Evolutionary conservation across 2,888 invertebrate genomes (phyloP).

Genomic region (Pseudococcus viburni): DNA sequence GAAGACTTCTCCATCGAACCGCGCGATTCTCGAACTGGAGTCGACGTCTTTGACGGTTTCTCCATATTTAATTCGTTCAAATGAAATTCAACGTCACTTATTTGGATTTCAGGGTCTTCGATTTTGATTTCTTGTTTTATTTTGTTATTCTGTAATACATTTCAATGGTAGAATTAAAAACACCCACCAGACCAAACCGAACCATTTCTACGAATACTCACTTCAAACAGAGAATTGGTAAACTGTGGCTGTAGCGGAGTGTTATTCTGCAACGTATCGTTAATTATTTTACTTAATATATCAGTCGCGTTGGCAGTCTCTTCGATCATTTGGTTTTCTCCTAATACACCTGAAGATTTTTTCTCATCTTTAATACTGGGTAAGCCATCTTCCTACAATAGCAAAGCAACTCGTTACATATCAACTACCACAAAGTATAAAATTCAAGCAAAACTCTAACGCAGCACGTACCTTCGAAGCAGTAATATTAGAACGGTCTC

Average conservation of each 20-base stretch:
- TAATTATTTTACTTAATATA: slow-evolving; percentile 72
- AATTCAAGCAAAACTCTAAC: neutral
- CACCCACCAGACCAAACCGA: neutral
- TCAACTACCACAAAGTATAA: neutral
- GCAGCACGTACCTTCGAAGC: neutral
- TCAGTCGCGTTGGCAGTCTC: slow-evolving; percentile 72
- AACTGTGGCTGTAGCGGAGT: slow-evolving; percentile 67
- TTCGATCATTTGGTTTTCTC: slow-evolving; percentile 67
- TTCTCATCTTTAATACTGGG: slow-evolving; percentile 55
- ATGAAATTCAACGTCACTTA: slow-evolving; percentile 9
- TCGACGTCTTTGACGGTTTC: neutral
- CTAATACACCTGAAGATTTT: slow-evolving; percentile 6
- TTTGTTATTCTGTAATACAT: slow-evolving; percentile 44
- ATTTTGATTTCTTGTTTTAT: slow-evolving; percentile 50
- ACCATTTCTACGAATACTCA: neutral
- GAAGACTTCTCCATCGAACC: neutral
- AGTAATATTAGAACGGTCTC: neutral
- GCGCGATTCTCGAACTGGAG: slow-evolving; percentile 36
- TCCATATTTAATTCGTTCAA: slow-evolving; percentile 9
- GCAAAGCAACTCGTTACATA: neutral
- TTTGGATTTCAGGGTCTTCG: slow-evolving; percentile 15
- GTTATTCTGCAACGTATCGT: slow-evolving; percentile 69
- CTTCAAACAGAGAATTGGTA: slow-evolving; percentile 63
- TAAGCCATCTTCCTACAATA: slow-evolving; percentile 21
- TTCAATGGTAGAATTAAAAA: neutral